A percentile compares a stretch with the other conserved stretches of the same genome.
These are phyloP conservation scores for Misgurnus mizolepis DNA, from an alignment of 2,113 vertebrate species.

Conservation along the genomic window DNA sequence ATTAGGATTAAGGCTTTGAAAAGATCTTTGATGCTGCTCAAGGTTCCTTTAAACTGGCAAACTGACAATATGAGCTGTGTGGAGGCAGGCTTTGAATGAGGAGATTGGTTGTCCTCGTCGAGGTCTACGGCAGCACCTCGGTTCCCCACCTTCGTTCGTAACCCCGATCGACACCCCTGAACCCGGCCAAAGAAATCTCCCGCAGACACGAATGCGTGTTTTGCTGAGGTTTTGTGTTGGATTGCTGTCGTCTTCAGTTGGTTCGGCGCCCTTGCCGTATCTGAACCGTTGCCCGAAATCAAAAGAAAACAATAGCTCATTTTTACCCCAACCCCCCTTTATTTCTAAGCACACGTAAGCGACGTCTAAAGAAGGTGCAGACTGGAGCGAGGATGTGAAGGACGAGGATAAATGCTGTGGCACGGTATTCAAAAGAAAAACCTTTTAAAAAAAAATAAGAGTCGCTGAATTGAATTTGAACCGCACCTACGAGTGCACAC, in stretches of 20 bases:
- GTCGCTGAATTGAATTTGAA: slow-evolving; percentile 57
- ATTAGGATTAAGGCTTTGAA: slow-evolving; percentile 87
- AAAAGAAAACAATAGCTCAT: slow-evolving; percentile 63
- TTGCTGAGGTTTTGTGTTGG: slow-evolving; percentile 51
- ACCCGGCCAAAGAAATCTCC: slow-evolving; percentile 31
- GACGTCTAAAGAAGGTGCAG: slow-evolving; percentile 51
- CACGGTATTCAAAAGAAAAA: slow-evolving; percentile 55
- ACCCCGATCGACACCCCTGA: slow-evolving; percentile 41
- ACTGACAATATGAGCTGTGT: slow-evolving; percentile 83
- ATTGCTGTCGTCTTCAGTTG: slow-evolving; percentile 51
- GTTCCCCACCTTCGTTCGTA: slow-evolving; percentile 43
- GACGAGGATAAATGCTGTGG: slow-evolving; percentile 54
- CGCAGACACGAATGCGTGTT: slow-evolving; percentile 59
- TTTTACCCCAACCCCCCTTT: slow-evolving; percentile 47
- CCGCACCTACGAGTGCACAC: slow-evolving; percentile 51
- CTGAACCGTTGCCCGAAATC: slow-evolving; percentile 64
- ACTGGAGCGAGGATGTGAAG: slow-evolving; percentile 66
- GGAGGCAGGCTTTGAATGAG: slow-evolving; percentile 78
- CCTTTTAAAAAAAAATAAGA: slow-evolving; percentile 56
- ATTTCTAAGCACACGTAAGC: slow-evolving; percentile 57
- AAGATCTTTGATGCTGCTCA: slow-evolving; percentile 84
- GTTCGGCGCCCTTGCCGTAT: slow-evolving; percentile 57
- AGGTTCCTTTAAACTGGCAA: slow-evolving; percentile 80
- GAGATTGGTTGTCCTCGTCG: slow-evolving; percentile 77
- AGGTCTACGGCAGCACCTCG: slow-evolving; percentile 69